These are phyloP conservation scores for Tridacna crocea DNA, from an alignment of 2,888 invertebrate genomes.

Conservation along the genomic window DNA sequence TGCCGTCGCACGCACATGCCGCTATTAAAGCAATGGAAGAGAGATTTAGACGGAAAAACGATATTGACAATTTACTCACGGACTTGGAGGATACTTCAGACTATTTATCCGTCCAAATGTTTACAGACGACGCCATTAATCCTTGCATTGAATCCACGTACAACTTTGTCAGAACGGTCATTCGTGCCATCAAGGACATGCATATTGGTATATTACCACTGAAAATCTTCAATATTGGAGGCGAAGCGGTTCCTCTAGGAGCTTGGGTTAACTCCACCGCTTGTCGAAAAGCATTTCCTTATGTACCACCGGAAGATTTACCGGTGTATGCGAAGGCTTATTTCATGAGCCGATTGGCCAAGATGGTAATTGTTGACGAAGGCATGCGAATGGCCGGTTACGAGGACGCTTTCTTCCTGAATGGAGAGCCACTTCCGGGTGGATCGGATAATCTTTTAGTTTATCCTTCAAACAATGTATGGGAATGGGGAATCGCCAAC, in stretches of 20 bases:
- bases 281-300: conserved; percentile 67
- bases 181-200: conserved; percentile 67
- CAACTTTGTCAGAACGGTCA: conserved; percentile 75
- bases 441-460: conserved; percentile 58
- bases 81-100: conserved; percentile 64
- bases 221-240: conserved; percentile 77
- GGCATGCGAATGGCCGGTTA: conserved; percentile 61
- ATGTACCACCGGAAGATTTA: conserved; percentile 43
- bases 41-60: conserved; percentile 60
- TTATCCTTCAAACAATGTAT: conserved; percentile 74
- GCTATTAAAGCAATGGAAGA: conserved; percentile 78
- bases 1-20: conserved; percentile 79
- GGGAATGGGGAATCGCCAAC: conserved; percentile 76
- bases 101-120: conserved; percentile 77
- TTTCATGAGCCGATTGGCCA: conserved; percentile 64
- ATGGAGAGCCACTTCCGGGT: conserved; percentile 57
- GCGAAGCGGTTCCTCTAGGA: conserved; percentile 76
- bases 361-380: conserved; percentile 56
- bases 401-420: conserved; percentile 63
- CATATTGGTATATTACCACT: conserved; percentile 68
- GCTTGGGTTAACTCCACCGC: conserved; percentile 76
- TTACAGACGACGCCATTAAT: conserved; percentile 79
- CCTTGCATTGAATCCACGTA: conserved; percentile 79
- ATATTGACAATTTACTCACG: conserved; percentile 59
- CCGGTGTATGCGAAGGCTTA: conserved; percentile 63